Evolutionary conservation across 1,140 invertebrate genomes (phyloP), one percentile per base, ranked within the genome.

Genomic region (Drosophila auraria): DNA sequence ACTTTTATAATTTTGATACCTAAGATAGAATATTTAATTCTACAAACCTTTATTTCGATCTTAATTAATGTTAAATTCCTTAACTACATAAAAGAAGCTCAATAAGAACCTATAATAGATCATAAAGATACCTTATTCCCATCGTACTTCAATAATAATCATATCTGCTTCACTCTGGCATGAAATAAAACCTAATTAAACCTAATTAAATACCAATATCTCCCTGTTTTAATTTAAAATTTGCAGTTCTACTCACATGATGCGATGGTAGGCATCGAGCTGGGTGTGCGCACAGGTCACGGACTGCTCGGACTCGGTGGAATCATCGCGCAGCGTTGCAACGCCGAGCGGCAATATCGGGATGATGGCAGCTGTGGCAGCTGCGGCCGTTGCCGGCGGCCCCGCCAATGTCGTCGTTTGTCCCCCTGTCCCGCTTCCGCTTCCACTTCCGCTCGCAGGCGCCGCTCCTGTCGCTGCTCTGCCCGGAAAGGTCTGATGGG

Each of bases 361-460:
- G 64, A 93, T 93, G 80, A 93, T 93, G 51, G 92, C 92, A 91
- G 92, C 92, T 92, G 92, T 92, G 54, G 92, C 92, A 84, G 92
- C 92, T 87, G 92, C 92, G 70, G 92, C 92, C 81, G 92, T 93
- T 93, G 92, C 91, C 82, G 92, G 89, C 70, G 92, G 92, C 79
- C 83, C 91, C 84, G 91, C 82, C 91, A 92, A 90, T 89, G 84
- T 87, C 83, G 92, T 81, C 81, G 92, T 77, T 72, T 78, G 76
- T 78, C 77, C 78, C 74, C 74, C 65, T 80, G 79, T 80, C 68
- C 90, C 92, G 77, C 51, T 80, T 11, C 75, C 57, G 77, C 82
- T 84, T 74, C 91, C 58, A 80, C 76, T 93, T 84, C 74, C 45
- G 44, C 33, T 47, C 20, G 66, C 65, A 25, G 70, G n/a, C 45